Percentiles rank a stretch among this genome's conserved stretches.
Evolutionary conservation across 2,888 invertebrate species (phyloP).

Genomic region (Drosophila nr. perissopoda): DNA sequence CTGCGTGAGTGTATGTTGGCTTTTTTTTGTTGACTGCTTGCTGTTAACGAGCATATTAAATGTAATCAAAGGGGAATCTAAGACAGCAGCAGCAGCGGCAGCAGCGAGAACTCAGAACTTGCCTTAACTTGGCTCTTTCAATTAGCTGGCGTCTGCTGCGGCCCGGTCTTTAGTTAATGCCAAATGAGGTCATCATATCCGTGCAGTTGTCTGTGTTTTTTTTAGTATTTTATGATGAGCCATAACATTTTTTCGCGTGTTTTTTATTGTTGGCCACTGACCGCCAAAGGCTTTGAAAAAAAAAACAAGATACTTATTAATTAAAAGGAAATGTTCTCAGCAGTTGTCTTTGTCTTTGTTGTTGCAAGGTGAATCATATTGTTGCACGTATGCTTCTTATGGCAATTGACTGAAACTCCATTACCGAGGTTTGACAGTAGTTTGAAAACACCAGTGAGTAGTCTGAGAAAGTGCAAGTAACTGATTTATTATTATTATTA

Average conservation of each 20-base stretch:
- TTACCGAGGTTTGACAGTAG: not conserved
- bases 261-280: conserved; percentile 39
- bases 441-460: not conserved
- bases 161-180: conserved; percentile 34
- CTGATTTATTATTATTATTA: not conserved
- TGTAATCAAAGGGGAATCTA: conserved; percentile 30
- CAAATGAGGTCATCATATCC: conserved; percentile 76
- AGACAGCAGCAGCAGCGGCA: not conserved
- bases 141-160: conserved; percentile 42
- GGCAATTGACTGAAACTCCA: not conserved
- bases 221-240: conserved; percentile 56
- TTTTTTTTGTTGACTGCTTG: conserved; percentile 20
- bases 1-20: not conserved
- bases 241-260: conserved; percentile 44
- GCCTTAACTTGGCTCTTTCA: conserved; percentile 43
- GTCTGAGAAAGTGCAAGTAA: conserved; percentile 1
- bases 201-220: conserved; percentile 42
- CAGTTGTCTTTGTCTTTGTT: conserved; percentile 8
- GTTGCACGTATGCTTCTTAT: not conserved
- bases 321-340: conserved; percentile 64
- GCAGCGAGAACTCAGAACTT: not conserved
- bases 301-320: conserved; percentile 45
- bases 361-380: conserved; percentile 22
- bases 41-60: conserved; percentile 52
- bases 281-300: conserved; percentile 30